These are phyloP conservation scores for Zaprionus gabonicus DNA, from an alignment of 1,140 invertebrate species.

Conservation along the genomic window DNA sequence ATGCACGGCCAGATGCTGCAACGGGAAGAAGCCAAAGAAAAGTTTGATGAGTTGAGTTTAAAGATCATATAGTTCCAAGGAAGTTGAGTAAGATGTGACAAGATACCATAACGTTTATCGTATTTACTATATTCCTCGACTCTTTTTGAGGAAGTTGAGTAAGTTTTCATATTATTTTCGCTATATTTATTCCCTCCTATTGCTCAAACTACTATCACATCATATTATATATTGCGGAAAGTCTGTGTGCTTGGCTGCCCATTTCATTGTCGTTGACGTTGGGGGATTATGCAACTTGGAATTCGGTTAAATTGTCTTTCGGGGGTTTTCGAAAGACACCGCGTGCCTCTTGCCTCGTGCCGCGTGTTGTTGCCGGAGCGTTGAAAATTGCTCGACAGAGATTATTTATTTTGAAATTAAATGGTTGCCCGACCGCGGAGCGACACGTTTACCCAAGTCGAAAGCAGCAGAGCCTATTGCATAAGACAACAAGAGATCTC, in stretches of 20 bases:
- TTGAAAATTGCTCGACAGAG: slow-evolving; percentile 69
- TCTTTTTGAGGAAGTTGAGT: no score
- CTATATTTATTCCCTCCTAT: background rate
- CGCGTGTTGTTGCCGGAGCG: slow-evolving; percentile 40
- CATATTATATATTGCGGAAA: slow-evolving; percentile 60
- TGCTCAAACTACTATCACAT: background rate
- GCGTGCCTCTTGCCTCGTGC: slow-evolving; percentile 31
- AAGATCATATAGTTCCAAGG: background rate
- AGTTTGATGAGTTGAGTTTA: background rate
- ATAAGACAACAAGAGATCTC: slow-evolving; percentile 49
- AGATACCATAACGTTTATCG: no score
- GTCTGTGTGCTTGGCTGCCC: slow-evolving; percentile 32
- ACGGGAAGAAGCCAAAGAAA: slow-evolving; percentile 13
- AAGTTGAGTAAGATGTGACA: no score
- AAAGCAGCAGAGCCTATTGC: slow-evolving; percentile 64
- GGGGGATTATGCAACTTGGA: slow-evolving; percentile 49
- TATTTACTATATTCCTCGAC: no score
- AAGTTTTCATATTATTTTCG: background rate
- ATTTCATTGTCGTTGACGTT: slow-evolving; percentile 34
- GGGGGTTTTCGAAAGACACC: slow-evolving; percentile 54
- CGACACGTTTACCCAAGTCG: slow-evolving; percentile 40
- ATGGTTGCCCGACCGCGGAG: slow-evolving; percentile 70
- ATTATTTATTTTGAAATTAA: slow-evolving; percentile 75
- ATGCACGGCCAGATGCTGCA: slow-evolving; percentile 87
- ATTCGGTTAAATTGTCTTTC: slow-evolving; percentile 34